Evolutionary conservation across 2,888 invertebrate species (phyloP), one percentile per base, ranked within the genome.

Genomic region (Epiblema foenella): DNA sequence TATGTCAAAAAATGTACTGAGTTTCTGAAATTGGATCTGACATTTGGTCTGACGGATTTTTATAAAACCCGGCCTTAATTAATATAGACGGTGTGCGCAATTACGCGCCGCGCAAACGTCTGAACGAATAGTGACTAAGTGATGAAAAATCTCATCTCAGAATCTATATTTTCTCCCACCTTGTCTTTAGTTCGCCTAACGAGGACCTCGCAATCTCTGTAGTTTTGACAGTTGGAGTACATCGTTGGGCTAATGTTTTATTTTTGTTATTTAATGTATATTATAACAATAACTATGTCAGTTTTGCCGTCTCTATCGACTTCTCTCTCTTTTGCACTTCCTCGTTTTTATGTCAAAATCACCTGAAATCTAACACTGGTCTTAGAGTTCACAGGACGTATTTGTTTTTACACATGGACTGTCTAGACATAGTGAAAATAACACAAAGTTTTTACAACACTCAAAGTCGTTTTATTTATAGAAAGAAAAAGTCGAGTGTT

Each of bases 111-210:
- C 17, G 24, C 58, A 59, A 65, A 65, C 69, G 52, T 52, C 59
- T 70, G 12, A 20, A 60, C 65, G 66, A 66, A 54, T 65, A 59
- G 24, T 59, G 70, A 65, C 66, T 66, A 66, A 66, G 56, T 60
- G 54, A 69, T 54, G 60, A 68, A 59, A 59, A 65, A 69, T 64
- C 17, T n/a, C 51, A 18, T 52, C 58, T 52, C 18, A 0, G 29
- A 17, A 29, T 42, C 33, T 51, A 42, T 58, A 58, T 69, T 42
- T 69, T 39, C 57, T 64, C 58, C 57, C 39, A 42, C 51, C 51
- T 42, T 39, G 39, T 49, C 46, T 9, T 52, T 64, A 54, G 49
- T 51, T 15, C 29, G 37, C 39, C 37, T 39, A 24, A 59, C 17
- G 17, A 52, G 51, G 51, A 39, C 37, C n/a, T 58, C 37, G 12